Base-by-base conservation (phyloP, 1,140 invertebrate genomes). In the Scylla paramamosain region DNA sequence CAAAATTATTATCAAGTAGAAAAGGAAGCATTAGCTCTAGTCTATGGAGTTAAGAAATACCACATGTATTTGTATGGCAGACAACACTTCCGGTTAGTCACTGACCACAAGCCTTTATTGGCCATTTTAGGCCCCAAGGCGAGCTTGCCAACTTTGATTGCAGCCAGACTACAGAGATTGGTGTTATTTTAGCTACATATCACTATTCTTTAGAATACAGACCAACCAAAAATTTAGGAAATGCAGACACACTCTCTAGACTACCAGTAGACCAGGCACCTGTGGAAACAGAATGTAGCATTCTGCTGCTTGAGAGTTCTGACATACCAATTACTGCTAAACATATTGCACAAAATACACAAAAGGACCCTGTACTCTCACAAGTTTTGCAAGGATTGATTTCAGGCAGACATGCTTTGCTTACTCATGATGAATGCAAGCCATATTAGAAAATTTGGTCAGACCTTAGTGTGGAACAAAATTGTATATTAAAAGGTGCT, bases 1-100 rank as follows among this genome's bases (percentile, higher is more conserved):
- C 95, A 96, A 96, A 97, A 97, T 91, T 97, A 97, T 93, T 93
- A 96, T 16, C 97, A 97, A 95, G 97, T 97, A 46, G 97, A 98
- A 48, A 97, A 97, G 96, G 97, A 98, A 96, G 97, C 97, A 8
- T 96, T 97, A 25, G 97, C 97, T 0, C 97, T 98, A 14, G 95
- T 97, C 0, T 97, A 96, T 96, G 97, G 97, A 4, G 93, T 94
- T 4, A 88, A 86, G 39, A 94, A 88, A 28, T 94, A 52, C 82
- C 83, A 94, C 39, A 86, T 87, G 31, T 94, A 94, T 31, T 89
- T 94, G n/a, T 89, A 89, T 67, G 93, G 93, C 10, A 32, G 46
- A 59, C 39, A 86, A 16, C 88, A 89, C 29, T 95, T 95, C 39
- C 91, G 67, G 0, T 82, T 95, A 46, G 67, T 95, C n/a, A 95